Evolutionary conservation across 1,140 invertebrate genomes (phyloP).

Genomic region (Medauroidea extradentata): DNA sequence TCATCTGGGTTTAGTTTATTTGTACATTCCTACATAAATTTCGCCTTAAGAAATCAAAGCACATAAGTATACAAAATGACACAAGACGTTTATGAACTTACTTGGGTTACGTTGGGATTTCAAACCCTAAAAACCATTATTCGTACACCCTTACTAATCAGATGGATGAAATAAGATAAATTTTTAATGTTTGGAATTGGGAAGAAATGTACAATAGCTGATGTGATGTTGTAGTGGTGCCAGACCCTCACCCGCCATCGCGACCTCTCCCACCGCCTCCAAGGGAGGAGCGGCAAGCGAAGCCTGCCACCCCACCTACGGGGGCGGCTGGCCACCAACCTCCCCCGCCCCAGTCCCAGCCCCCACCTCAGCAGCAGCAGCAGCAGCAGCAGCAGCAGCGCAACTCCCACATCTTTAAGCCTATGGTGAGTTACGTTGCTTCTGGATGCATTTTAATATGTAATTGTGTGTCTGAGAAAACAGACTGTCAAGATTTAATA

Average conservation of each 20-base stretch:
- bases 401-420: conserved; percentile 77
- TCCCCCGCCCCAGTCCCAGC: conserved; percentile 43
- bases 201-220: no score
- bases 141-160: background rate
- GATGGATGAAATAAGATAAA: no score
- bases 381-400: conserved; percentile 75
- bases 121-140: background rate
- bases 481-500: no score
- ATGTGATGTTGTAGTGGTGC: conserved; percentile 53
- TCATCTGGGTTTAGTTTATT: no score
- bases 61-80: background rate
- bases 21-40: no score
- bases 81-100: no score
- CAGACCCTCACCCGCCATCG: conserved; percentile 59
- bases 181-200: no score
- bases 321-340: conserved; percentile 40
- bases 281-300: conserved; percentile 57
- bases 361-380: conserved; percentile 42
- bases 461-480: background rate
- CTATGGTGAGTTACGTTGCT: conserved; percentile 66
- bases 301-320: conserved; percentile 52
- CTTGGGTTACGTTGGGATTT: no score
- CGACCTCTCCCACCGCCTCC: conserved; percentile 85
- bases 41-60: no score
- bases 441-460: background rate